These are phyloP conservation scores for Caenorhabditis becei DNA, from an alignment of 2,888 invertebrate genomes.

Conservation along the genomic window DNA sequence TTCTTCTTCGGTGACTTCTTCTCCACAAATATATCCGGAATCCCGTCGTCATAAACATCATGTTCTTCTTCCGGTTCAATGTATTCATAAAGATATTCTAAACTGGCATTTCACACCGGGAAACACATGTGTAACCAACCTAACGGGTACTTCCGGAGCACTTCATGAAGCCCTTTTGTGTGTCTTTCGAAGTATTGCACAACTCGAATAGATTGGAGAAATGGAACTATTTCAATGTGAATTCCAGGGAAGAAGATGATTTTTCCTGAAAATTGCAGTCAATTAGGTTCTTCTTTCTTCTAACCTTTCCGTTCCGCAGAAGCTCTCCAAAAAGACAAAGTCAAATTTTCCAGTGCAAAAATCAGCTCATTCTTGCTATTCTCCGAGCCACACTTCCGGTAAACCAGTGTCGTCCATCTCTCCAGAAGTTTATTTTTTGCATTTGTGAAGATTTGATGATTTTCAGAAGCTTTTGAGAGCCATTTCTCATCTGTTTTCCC, in stretches of 20 bases:
- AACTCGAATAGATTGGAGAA: conserved; percentile 64
- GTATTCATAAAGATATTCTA: conserved; percentile 61
- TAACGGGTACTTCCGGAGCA: conserved; percentile 56
- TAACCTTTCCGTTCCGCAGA: conserved; percentile 63
- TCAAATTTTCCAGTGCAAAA: conserved; percentile 54
- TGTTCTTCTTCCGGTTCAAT: conserved; percentile 51
- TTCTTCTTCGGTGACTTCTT: conserved; percentile 54
- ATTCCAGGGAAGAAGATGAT: conserved; percentile 71
- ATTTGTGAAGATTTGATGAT: conserved; percentile 33
- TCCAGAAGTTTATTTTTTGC: conserved; percentile 39
- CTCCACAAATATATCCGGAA: conserved; percentile 44
- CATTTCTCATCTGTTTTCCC: conserved; percentile 24
- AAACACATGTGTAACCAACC: conserved; percentile 20
- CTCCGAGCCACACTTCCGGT: conserved; percentile 52
- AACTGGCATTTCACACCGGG: not conserved
- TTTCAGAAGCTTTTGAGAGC: conserved; percentile 29
- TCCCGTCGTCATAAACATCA: conserved; percentile 38
- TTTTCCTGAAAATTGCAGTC: conserved; percentile 57
- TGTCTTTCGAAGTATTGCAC: conserved; percentile 49
- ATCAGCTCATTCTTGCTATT: conserved; percentile 62
- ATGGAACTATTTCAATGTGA: conserved; percentile 70
- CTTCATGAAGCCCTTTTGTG: conserved; percentile 44
- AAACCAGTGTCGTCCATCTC: conserved; percentile 60
- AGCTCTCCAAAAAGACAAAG: conserved; percentile 67
- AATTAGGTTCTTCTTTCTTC: not conserved